These are phyloP conservation scores for Forbesichthys papilliferus DNA, from an alignment of 2,113 vertebrate species.

Conservation along the genomic window DNA sequence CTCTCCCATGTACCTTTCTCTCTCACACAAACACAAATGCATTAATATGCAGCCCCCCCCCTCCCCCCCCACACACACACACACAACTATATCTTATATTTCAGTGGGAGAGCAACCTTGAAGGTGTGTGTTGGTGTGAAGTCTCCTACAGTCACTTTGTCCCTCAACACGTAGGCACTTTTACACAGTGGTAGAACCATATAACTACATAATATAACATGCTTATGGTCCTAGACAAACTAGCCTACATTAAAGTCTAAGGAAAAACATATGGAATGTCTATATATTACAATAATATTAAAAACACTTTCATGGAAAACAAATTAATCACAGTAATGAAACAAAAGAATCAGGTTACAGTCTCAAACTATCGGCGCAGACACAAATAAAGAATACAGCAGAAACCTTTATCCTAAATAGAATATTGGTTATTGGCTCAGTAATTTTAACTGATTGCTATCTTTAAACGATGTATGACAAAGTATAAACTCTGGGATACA, in stretches of 20 bases:
- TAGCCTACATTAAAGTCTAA: background rate
- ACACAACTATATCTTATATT: conserved; percentile 37
- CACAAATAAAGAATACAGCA: background rate
- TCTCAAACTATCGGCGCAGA: background rate
- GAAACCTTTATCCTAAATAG: background rate
- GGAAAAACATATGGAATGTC: too few species aligned
- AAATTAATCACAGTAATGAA: too few species aligned
- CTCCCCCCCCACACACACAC: conserved; percentile 6
- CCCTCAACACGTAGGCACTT: conserved; percentile 43
- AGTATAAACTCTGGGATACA: conserved; percentile 36
- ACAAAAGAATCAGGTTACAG: background rate
- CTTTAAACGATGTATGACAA: conserved; percentile 23
- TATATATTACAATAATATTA: too few species aligned
- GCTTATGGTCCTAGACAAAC: background rate
- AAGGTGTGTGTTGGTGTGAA: conserved; percentile 32
- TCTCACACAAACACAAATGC: background rate
- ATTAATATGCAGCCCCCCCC: conserved; percentile 26
- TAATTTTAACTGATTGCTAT: conserved; percentile 63
- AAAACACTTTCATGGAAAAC: too few species aligned
- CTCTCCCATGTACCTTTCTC: conserved; percentile 33
- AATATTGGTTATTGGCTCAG: background rate
- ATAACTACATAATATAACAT: too few species aligned
- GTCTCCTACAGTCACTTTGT: conserved; percentile 64
- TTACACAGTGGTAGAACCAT: too few species aligned
- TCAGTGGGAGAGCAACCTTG: conserved; percentile 19